Evolutionary conservation across 2,113 vertebrate genomes (phyloP), one percentile per base, ranked within the genome.

Genomic region (Petrocephalus zakoni): DNA sequence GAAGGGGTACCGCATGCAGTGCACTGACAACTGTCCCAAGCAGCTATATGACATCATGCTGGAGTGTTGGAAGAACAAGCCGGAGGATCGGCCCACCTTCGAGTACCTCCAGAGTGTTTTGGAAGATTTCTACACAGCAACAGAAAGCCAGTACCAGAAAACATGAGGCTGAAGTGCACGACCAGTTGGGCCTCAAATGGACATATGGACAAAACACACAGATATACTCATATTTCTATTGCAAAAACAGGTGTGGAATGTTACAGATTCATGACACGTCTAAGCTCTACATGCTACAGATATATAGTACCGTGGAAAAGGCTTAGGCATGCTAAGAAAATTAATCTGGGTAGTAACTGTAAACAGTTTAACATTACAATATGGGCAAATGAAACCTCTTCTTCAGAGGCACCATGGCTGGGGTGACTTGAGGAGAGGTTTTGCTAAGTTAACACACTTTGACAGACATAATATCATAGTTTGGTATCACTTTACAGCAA

Each of bases 101-200:
- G 98, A 99, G 85, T 99, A 98, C 88, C 95, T 95, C 47, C 97
- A 99, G 94, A 98, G 98, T 1, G 89, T 99, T 55, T 90, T 99
- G 91, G 98, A 99, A n/a, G 98, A 99, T 90, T 99, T 99, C 95
- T 99, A 96, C 89, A 99, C 98, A 0, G 98, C 97, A 2, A 99
- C 98, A 0, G 98, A 99, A 94, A 95, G 96, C 93, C 98, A 99
- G 91, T 99, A 99, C 89, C 98, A 99, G 93, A 96, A 99, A 93
- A 97, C 95, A 0, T 98, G 92, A 89, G 90, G 53, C 19, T 10
- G 19, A 21, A n/a, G 81, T n/a, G 46, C 42, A 47, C 19, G 25
- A 68, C 61, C 61, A 68, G 61, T 29, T 68, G 61, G 61, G 81
- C 17, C 37, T 82, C 42, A 37, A 17, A 78, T 78, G 72, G 25